A percentile compares a stretch with the other conserved stretches of the same genome.
phyloP scores from a whole-genome alignment of 2,888 invertebrate genomes.

The Strigamia maritima region DNA sequence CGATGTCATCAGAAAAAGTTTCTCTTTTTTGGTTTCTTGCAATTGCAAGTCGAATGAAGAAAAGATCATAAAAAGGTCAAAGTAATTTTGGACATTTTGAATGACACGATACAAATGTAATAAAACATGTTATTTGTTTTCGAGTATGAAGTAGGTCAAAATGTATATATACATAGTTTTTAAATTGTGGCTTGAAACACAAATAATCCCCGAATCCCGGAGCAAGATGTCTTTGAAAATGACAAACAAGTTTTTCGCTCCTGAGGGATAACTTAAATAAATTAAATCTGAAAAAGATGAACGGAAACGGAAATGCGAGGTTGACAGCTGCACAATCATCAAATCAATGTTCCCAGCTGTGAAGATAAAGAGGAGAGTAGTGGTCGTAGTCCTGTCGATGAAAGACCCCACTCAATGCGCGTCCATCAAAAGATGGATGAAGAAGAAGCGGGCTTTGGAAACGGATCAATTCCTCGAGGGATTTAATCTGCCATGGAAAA shows the following conservation, averaged over 20 bases:
- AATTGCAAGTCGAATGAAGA: neutral
- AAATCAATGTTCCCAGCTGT: neutral
- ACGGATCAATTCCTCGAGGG: neutral
- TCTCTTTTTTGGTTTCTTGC: neutral
- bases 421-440: neutral
- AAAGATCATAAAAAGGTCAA: neutral
- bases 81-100: neutral
- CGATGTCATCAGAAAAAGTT: neutral
- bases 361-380: neutral
- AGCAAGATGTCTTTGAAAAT: neutral
- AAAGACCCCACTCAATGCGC: neutral
- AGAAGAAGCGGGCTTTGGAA: neutral
- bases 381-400: neutral
- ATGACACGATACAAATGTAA: neutral
- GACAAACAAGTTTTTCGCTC: neutral
- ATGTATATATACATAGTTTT: neutral
- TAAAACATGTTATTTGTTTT: neutral
- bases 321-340: slow-evolving; percentile 5
- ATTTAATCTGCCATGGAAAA: slow-evolving; percentile 10
- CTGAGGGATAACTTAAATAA: neutral
- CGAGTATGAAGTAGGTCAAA: neutral
- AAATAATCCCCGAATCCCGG: neutral
- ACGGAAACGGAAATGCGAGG: neutral
- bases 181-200: too few species aligned
- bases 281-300: too few species aligned